Percentiles rank a stretch among this genome's conserved stretches.
phyloP scores from a whole-genome alignment of 2,888 invertebrate species.

The Andrena marginata region DNA sequence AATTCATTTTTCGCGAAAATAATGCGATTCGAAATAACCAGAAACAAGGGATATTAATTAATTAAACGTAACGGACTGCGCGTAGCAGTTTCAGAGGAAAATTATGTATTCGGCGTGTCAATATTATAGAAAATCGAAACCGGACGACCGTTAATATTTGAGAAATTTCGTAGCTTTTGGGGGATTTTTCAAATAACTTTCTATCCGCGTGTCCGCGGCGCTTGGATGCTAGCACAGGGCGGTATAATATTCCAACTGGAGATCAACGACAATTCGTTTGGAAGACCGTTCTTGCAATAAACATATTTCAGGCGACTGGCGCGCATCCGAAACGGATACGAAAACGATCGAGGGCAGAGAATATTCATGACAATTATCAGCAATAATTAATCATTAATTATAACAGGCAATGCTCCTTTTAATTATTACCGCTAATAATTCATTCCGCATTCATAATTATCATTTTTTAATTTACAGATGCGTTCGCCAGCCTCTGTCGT shows the following conservation, averaged over 20 bases:
- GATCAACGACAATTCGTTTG: constrained; percentile 36
- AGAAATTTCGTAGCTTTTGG: background rate
- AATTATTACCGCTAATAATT: constrained; percentile 56
- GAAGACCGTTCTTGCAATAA: constrained; percentile 41
- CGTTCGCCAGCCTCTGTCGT: background rate
- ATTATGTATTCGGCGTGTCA: constrained; percentile 40
- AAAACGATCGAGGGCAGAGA: constrained; percentile 42
- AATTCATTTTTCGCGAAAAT: constrained; percentile 55
- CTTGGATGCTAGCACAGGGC: background rate
- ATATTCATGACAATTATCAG: constrained; percentile 66
- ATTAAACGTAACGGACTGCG: constrained; percentile 45
- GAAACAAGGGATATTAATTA: constrained; percentile 56
- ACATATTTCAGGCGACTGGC: constrained; percentile 54
- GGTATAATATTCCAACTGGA: constrained; percentile 18
- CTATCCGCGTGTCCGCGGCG: too few species aligned
- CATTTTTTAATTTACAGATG: constrained; percentile 51
- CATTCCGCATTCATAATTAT: constrained; percentile 62
- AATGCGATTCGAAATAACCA: constrained; percentile 40
- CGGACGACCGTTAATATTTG: background rate
- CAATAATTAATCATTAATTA: constrained; percentile 69
- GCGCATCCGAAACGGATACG: constrained; percentile 30
- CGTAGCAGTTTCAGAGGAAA: constrained; percentile 45
- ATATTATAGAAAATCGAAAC: constrained; percentile 17
- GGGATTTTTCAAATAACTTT: background rate
- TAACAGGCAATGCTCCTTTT: constrained; percentile 57